Evolutionary conservation across 2,797 vertebrate species (phyloP).

Genomic region (Phalloptychus januarius): DNA sequence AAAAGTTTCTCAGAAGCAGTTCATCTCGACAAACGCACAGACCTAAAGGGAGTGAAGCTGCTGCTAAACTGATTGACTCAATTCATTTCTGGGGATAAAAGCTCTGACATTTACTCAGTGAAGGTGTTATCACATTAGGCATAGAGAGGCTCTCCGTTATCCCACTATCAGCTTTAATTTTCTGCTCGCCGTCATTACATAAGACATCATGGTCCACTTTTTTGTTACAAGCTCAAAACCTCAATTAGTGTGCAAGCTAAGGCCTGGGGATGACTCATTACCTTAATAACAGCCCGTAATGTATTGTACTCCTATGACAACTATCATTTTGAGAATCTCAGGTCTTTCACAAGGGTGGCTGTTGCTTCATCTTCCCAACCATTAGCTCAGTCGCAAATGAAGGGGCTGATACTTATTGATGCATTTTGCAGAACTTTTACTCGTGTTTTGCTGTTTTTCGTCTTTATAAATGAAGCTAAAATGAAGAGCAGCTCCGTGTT

Average conservation of each 20-base stretch:
- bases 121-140: slow-evolving; percentile 23
- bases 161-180: slow-evolving; percentile 35
- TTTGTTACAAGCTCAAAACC: slow-evolving; percentile 37
- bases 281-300: slow-evolving; percentile 41
- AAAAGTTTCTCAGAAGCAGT: slow-evolving; percentile 1
- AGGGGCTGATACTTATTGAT: not conserved
- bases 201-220: slow-evolving; percentile 35
- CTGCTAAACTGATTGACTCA: slow-evolving; percentile 12
- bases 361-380: slow-evolving; percentile 18
- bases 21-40: not conserved
- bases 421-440: not conserved
- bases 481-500: not conserved
- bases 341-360: slow-evolving; percentile 32
- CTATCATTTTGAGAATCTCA: slow-evolving; percentile 38
- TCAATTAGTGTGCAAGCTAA: slow-evolving; percentile 41
- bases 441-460: not conserved
- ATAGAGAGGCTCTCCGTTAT: slow-evolving; percentile 12
- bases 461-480: not conserved
- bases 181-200: slow-evolving; percentile 41
- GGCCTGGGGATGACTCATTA: slow-evolving; percentile 47
- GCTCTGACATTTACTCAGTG: slow-evolving; percentile 26
- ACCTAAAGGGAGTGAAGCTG: not conserved
- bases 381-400: slow-evolving; percentile 4
- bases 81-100: slow-evolving; percentile 23
- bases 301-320: slow-evolving; percentile 55